Base-by-base conservation (phyloP, 2,113 vertebrate genomes). In the Actenoides hombroni region DNA sequence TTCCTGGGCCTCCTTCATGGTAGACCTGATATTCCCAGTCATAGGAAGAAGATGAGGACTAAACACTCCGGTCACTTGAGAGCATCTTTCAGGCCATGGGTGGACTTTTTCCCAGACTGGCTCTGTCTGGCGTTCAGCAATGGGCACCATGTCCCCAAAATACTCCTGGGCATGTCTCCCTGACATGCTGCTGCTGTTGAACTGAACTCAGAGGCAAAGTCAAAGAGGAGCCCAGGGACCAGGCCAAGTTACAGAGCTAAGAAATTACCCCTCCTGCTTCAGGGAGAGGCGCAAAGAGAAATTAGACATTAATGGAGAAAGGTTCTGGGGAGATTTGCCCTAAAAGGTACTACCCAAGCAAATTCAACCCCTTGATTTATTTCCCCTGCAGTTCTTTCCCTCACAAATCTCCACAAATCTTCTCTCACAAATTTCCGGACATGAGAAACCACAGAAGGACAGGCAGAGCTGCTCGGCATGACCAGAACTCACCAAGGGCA, bases 141-240 rank as follows among this genome's bases (percentile, higher is more conserved):
- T 3, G 3, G 20, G 9, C 31, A 8, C 31, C 9, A 1, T 0
- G 2, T 48, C 54, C 75, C 79, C 44, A 49, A 10, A 3, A 85
- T 4, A 9, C 49, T 29, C 13, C 61, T 2, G 2, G 26, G 8
- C 59, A 7, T 2, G 0, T 4, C 6, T 61, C 49, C 86, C 76
- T 2, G 0, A 2, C n/a, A 20, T 4, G 1, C 9, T 0, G 0
- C 46, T 23, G 0, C 15, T 69, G 12, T 4, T 23, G 14, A 19
- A 11, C 74, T 28, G 67, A 49, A 8, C 49, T 79, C 4, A 2
- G 33, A 53, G 70, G 33, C 39, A 83, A 69, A 65, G 76, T 24
- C 70, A 31, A 26, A 88, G 49, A 60, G 54, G 82, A 91, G 85
- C 76, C 54, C 44, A 6, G 83, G 75, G 71, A 83, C 67, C 42